phyloP scores from a whole-genome alignment of 2,797 vertebrate genomes.

The Periparus ater region DNA sequence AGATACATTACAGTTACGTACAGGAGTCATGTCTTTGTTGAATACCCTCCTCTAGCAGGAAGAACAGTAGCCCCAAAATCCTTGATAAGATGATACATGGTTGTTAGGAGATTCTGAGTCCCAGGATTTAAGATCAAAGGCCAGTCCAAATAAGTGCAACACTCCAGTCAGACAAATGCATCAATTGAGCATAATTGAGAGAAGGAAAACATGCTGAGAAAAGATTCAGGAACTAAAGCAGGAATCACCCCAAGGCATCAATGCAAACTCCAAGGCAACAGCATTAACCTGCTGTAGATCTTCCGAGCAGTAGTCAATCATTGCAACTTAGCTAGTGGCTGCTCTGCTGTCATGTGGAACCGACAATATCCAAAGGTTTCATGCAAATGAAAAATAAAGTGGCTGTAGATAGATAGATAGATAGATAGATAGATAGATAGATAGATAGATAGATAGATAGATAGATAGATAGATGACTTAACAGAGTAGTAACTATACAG shows the following conservation, averaged over 20 bases:
- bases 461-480: not conserved
- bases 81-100: not conserved
- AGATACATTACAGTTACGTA: not conserved
- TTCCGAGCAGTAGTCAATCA: not conserved
- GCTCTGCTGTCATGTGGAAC: not conserved
- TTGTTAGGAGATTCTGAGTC: not conserved
- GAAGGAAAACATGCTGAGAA: not conserved
- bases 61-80: not conserved
- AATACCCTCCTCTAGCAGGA: not conserved
- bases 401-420: not conserved
- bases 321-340: not conserved
- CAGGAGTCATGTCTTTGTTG: not conserved
- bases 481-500: not conserved
- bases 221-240: not conserved
- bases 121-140: not conserved
- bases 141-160: not conserved
- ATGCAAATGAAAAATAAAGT: not conserved
- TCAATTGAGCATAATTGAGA: not conserved
- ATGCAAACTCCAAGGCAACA: not conserved
- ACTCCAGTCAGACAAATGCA: not conserved
- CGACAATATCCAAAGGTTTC: not conserved
- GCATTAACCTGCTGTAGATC: not conserved
- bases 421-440: too few species aligned
- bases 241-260: not conserved
- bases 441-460: too few species aligned